Percentiles rank a stretch among this genome's conserved stretches.
These are phyloP conservation scores for Halocynthia aurantium DNA, from an alignment of 23 tunicate species.

Conservation along the genomic window DNA sequence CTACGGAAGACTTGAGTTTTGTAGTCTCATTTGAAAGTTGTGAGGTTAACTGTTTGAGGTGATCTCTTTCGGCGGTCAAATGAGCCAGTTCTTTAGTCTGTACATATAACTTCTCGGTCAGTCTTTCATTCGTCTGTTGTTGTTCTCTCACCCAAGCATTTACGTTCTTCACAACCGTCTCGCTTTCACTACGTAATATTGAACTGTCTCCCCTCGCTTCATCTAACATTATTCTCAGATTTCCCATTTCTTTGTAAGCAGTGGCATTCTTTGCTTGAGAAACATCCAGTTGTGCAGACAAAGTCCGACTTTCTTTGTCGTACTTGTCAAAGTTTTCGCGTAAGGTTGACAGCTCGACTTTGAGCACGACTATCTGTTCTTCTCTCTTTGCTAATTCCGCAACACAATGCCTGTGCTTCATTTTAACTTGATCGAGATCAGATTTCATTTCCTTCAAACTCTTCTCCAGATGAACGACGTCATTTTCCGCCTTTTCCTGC, in stretches of 20 bases:
- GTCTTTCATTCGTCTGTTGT: slow-evolving; percentile 64
- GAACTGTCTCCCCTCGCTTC: slow-evolving; percentile 41
- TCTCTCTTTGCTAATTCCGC: slow-evolving; percentile 73
- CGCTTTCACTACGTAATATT: slow-evolving; percentile 71
- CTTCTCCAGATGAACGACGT: slow-evolving; percentile 44
- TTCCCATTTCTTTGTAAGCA: slow-evolving; percentile 40
- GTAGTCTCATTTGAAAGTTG: slow-evolving; percentile 40
- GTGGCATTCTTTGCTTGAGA: slow-evolving; percentile 51
- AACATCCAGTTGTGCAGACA: slow-evolving; percentile 24
- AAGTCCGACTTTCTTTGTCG: slow-evolving; percentile 29
- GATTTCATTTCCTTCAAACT: slow-evolving; percentile 46
- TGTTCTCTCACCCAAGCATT: slow-evolving; percentile 89
- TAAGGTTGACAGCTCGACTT: slow-evolving; percentile 37
- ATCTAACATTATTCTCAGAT: slow-evolving; percentile 30
- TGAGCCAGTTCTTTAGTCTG: slow-evolving; percentile 50
- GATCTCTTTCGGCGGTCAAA: slow-evolving; percentile 50
- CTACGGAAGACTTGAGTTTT: slow-evolving; percentile 22
- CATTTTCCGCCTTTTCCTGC: slow-evolving; percentile 56
- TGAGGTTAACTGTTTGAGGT: slow-evolving; percentile 27
- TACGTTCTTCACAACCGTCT: slow-evolving; percentile 83
- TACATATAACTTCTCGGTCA: slow-evolving; percentile 36
- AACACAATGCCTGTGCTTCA: slow-evolving; percentile 58
- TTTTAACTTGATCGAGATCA: slow-evolving; percentile 40
- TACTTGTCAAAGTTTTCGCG: slow-evolving; percentile 43
- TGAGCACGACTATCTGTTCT: slow-evolving; percentile 82